Conservation (phyloP, 1,140 invertebrate genomes). For the Rhysida immarginata region DNA sequence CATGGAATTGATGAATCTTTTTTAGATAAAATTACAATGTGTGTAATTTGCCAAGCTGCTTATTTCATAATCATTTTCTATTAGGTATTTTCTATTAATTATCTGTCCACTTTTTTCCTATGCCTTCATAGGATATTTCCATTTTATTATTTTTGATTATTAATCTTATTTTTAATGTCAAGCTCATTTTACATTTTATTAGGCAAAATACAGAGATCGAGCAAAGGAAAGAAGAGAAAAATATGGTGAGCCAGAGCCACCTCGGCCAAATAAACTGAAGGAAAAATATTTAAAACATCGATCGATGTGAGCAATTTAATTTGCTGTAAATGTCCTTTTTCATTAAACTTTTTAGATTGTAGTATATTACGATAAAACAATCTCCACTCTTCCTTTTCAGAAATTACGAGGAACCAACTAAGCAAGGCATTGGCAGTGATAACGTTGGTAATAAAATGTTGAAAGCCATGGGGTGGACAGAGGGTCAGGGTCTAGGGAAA, state of each 20-base stretch:
- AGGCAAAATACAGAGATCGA: slow-evolving; percentile 66
- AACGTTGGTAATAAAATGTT: slow-evolving; percentile 85
- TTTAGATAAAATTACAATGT: no score
- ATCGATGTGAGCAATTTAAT: background rate
- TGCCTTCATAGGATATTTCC: no score
- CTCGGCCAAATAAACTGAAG: slow-evolving; percentile 52
- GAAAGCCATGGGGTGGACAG: slow-evolving; percentile 97
- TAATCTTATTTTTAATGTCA: no score
- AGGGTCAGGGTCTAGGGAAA: slow-evolving; percentile 86
- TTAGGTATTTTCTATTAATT: no score
- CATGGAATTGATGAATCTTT: no score
- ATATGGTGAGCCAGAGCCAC: slow-evolving; percentile 71
- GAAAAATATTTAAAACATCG: slow-evolving; percentile 19
- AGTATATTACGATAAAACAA: no score
- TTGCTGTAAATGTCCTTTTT: no score
- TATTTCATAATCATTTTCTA: no score
- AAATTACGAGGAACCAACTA: slow-evolving; percentile 44
- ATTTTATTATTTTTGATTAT: no score
- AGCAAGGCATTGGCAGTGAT: slow-evolving; percentile 59
- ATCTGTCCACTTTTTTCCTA: no score
- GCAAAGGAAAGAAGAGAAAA: slow-evolving; percentile 89
- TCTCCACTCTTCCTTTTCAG: slow-evolving; percentile 3
- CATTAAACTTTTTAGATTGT: no score
- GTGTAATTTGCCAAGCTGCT: no score
- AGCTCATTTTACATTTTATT: background rate